Evolutionary conservation across 2,888 invertebrate species (phyloP).

Genomic region (Leptinotarsa haldemani): DNA sequence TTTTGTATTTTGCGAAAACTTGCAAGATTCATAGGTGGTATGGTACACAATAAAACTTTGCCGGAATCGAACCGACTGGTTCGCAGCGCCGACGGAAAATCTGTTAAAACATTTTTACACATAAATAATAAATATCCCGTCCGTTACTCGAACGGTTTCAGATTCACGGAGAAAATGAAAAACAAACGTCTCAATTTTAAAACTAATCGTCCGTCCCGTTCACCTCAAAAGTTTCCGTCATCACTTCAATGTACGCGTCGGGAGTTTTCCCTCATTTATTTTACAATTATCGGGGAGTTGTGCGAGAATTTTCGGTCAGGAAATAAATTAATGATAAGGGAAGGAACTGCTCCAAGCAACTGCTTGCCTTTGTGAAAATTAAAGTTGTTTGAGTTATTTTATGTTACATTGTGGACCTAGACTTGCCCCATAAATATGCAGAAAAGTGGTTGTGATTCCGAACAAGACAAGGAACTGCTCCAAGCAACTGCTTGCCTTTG

Average conservation of each 20-base stretch:
- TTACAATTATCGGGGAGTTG: constrained; percentile 25
- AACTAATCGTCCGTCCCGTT: constrained; percentile 2
- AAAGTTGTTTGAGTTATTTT: no score
- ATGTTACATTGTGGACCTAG: no score
- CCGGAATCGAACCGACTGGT: background rate
- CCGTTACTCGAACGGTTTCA: background rate
- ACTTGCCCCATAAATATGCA: no score
- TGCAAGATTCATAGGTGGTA: constrained; percentile 20
- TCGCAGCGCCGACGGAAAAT: background rate
- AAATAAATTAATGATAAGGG: no score
- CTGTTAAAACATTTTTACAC: constrained; percentile 6
- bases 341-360: background rate
- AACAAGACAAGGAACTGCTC: background rate
- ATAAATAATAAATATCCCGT: constrained; percentile 14
- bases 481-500: no score
- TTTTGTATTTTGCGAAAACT: constrained; percentile 11
- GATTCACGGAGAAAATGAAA: constrained; percentile 11
- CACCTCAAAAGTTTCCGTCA: constrained; percentile 7
- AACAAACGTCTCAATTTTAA: constrained; percentile 6
- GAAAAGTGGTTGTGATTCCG: no score
- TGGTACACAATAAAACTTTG: constrained; percentile 21
- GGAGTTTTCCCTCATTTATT: constrained; percentile 29
- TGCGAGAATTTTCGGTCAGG: background rate
- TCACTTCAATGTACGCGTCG: background rate
- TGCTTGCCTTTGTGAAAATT: no score